phyloP scores from a whole-genome alignment of 2,888 invertebrate genomes.

The Anodontia alba region DNA sequence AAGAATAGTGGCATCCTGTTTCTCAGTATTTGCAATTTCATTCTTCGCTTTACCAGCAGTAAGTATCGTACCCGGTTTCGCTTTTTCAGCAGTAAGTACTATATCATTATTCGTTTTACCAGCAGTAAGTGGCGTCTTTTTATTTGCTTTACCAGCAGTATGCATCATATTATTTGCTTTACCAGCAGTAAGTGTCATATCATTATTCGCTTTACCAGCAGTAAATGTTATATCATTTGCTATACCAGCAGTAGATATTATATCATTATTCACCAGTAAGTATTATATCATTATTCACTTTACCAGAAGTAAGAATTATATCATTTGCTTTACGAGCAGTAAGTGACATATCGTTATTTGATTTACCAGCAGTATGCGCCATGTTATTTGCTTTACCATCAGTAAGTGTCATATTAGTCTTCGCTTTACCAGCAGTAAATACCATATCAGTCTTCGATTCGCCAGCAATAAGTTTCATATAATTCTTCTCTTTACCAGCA shows the following conservation, averaged over 20 bases:
- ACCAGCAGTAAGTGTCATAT: slow-evolving; percentile 91
- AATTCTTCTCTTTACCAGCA: slow-evolving; percentile 95
- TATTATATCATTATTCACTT: too few species aligned
- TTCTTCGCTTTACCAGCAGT: slow-evolving; percentile 95
- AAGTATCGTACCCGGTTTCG: slow-evolving; percentile 91
- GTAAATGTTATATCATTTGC: slow-evolving; percentile 93
- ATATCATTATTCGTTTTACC: slow-evolving; percentile 95
- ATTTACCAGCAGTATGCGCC: slow-evolving; percentile 93
- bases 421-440: slow-evolving; percentile 94
- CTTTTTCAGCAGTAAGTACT: slow-evolving; percentile 92
- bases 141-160: slow-evolving; percentile 94
- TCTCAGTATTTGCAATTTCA: slow-evolving; percentile 94
- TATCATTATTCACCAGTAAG: slow-evolving; percentile 95
- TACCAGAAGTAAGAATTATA: slow-evolving; percentile 92
- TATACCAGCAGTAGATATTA: slow-evolving; percentile 91
- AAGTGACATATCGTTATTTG: slow-evolving; percentile 91
- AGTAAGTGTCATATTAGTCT: slow-evolving; percentile 91
- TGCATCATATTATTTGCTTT: slow-evolving; percentile 94
- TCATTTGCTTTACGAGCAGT: slow-evolving; percentile 94
- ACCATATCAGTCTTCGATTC: slow-evolving; percentile 93
- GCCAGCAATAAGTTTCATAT: slow-evolving; percentile 91
- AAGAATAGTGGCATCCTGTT: slow-evolving; percentile 94
- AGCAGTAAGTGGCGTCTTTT: slow-evolving; percentile 92
- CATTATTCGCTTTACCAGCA: slow-evolving; percentile 94
- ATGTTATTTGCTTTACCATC: slow-evolving; percentile 95